Base-by-base conservation (phyloP, 2,113 vertebrate species). In the Cyprinodon variegatus region DNA sequence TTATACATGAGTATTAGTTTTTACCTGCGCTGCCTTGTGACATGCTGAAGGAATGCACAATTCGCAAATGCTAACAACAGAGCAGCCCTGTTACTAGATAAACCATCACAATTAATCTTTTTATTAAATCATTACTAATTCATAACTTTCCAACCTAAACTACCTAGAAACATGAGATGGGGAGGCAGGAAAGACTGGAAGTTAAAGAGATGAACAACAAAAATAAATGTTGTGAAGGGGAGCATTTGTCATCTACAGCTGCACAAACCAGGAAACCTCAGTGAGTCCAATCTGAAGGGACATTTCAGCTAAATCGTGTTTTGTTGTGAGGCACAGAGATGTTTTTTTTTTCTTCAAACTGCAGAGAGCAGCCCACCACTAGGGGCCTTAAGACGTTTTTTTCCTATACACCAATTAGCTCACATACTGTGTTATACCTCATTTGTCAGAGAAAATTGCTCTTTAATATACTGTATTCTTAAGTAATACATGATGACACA, bases 61-160 rank as follows among this genome's bases (percentile, higher is more conserved):
- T 72, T 65, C 38, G 72, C 69, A 70, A 15, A 17, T 65, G 61
- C 53, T 46, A 68, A 61, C 70, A 76, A 48, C 59, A 15, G 61
- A 74, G 78, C 76, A 72, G 73, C 68, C 70, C 65, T 50, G 53
- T 81, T 41, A 15, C 67, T 91, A 84, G 90, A 91, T 92, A 90
- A 89, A 90, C 81, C 82, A 91, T 90, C 74, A 68, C 83, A 82
- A 88, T 83, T 90, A 66, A 74, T 89, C 69, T 79, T 69, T 70
- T 79, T 87, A 90, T 91, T 92, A 86, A 88, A 76, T 86, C 76
- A 90, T 90, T 65, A 91, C 71, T 87, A 77, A 90, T 90, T 91
- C 85, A 92, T 86, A 81, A 57, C 67, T 48, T 59, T 65, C 59
- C 85, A 74, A 84, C 70, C 76, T 73, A 76, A 73, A 75, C 72